Conservation (phyloP, 2,113 vertebrate species). For the Nothobranchius furzeri region DNA sequence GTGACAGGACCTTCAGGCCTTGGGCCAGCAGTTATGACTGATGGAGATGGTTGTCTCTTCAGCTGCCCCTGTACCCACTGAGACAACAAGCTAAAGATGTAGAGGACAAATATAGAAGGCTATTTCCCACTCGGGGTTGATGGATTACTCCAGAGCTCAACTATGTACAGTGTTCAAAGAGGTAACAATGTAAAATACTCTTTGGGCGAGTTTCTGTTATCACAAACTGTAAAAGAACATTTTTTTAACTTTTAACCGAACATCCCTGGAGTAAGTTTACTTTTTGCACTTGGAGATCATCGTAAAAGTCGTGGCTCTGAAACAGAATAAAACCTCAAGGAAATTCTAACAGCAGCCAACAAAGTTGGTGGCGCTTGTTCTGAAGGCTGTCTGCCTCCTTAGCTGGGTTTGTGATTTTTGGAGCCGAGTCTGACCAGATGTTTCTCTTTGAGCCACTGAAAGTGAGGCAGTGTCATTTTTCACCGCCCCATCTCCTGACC, state of each 20-base stretch:
- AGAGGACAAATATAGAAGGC: constrained; percentile 90
- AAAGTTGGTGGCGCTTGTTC: constrained; percentile 68
- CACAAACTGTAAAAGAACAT: constrained; percentile 28
- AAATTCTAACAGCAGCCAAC: constrained; percentile 52
- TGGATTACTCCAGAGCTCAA: constrained; percentile 89
- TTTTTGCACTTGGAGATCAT: constrained; percentile 35
- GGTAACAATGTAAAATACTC: constrained; percentile 76
- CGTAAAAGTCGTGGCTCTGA: constrained; percentile 22
- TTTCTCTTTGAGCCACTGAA: constrained; percentile 82
- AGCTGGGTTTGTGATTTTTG: constrained; percentile 76
- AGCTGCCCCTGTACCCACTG: constrained; percentile 83
- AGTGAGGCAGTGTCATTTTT: constrained; percentile 80
- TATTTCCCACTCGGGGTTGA: constrained; percentile 92
- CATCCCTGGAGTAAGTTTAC: constrained; percentile 5
- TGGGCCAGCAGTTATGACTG: constrained; percentile 87
- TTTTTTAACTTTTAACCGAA: constrained; percentile 36
- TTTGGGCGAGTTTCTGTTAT: constrained; percentile 44
- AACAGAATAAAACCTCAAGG: constrained; percentile 55
- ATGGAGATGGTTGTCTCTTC: constrained; percentile 88
- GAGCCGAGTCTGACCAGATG: constrained; percentile 80
- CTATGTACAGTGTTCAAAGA: constrained; percentile 85
- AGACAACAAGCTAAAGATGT: constrained; percentile 73
- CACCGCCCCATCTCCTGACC: constrained; percentile 62
- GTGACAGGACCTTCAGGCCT: constrained; percentile 90
- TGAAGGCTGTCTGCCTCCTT: constrained; percentile 70